These are phyloP conservation scores for Syrista parreyssii DNA, from an alignment of 2,888 invertebrate genomes.

Conservation along the genomic window DNA sequence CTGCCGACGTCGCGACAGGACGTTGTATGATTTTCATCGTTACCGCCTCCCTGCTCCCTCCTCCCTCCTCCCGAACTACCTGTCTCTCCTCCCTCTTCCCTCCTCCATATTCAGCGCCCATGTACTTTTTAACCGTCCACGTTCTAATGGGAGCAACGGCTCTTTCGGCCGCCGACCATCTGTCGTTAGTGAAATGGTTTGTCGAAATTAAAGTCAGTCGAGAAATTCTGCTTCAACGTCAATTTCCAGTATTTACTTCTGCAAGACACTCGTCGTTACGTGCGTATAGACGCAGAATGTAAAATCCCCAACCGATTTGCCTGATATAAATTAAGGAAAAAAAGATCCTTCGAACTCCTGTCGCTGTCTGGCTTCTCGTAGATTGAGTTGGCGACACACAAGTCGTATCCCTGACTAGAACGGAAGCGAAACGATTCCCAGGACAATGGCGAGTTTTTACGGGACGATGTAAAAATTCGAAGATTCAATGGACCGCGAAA, in stretches of 20 bases:
- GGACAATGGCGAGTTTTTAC: not conserved
- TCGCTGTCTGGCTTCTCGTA: not conserved
- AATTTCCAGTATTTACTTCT: not conserved
- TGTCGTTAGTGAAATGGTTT: conserved; percentile 61
- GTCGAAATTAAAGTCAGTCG: conserved; percentile 65
- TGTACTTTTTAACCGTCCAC: conserved; percentile 37
- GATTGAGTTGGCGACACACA: not conserved
- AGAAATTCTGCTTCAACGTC: conserved; percentile 26
- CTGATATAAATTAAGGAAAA: not conserved
- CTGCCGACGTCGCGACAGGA: not conserved
- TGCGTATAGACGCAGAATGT: not conserved
- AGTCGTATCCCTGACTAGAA: not conserved
- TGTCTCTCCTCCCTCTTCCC: conserved; percentile 30
- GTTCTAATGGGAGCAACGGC: conserved; percentile 63
- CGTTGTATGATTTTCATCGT: not conserved
- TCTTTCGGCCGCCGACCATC: conserved; percentile 64
- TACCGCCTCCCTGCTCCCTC: not conserved
- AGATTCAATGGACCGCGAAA: not conserved
- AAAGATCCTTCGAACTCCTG: not conserved
- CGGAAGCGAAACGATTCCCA: not conserved
- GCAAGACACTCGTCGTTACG: not conserved
- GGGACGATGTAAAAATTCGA: not conserved
- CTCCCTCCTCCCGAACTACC: conserved; percentile 29
- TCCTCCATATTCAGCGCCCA: not conserved
- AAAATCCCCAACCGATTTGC: not conserved